A percentile compares a stretch with the other conserved stretches of the same genome.
Evolutionary conservation across 2,888 invertebrate genomes (phyloP).

Genomic region (Platerodrilus igneus): DNA sequence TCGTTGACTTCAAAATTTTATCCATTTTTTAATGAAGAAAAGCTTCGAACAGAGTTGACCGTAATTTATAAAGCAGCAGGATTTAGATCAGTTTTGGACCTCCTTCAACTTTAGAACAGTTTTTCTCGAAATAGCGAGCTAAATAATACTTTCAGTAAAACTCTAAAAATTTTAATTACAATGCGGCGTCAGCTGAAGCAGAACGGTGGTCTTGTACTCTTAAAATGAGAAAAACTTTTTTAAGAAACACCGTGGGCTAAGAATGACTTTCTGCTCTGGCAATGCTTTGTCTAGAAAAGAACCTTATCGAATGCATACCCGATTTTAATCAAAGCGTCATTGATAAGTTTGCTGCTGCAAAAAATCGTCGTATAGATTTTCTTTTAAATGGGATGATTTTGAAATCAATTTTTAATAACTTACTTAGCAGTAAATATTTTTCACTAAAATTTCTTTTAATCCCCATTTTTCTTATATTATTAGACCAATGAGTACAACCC

Average conservation of each 20-base stretch:
- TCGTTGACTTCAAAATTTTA: not conserved
- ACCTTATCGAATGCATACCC: not conserved
- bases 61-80: not conserved
- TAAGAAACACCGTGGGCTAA: slow-evolving; percentile 4
- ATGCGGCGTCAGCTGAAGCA: slow-evolving; percentile 8
- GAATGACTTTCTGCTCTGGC: slow-evolving; percentile 3
- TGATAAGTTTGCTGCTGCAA: slow-evolving; percentile 4
- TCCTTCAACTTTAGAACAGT: not conserved
- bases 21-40: slow-evolving; percentile 2
- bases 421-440: too few species aligned
- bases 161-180: slow-evolving; percentile 5
- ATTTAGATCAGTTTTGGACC: not conserved
- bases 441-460: too few species aligned
- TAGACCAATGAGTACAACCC: too few species aligned
- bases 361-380: slow-evolving; percentile 1
- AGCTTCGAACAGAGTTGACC: slow-evolving; percentile 1
- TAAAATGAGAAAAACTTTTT: slow-evolving; percentile 2
- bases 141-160: slow-evolving; percentile 1
- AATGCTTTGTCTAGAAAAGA: too few species aligned
- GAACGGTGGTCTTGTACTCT: slow-evolving; percentile 9
- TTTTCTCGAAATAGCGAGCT: not conserved
- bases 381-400: too few species aligned
- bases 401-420: too few species aligned
- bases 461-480: too few species aligned
- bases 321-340: slow-evolving; percentile 6